Percentiles rank a stretch among this genome's conserved stretches.
Conservation (phyloP, 2,113 vertebrate species). For the Xiphophorus couchianus region DNA sequence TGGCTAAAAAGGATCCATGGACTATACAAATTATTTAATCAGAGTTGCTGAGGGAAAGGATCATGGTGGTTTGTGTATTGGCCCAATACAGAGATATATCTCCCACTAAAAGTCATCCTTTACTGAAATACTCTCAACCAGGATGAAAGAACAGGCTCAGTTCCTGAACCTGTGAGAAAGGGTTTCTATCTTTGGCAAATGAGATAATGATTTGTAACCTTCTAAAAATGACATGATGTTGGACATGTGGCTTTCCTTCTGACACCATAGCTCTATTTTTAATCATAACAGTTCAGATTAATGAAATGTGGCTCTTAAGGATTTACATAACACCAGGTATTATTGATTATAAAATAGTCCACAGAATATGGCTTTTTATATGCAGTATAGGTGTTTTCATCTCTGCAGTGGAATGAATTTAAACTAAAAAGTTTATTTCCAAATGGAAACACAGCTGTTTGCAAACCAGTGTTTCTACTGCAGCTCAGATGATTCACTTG, state of each 20-base stretch:
- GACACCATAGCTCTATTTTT: neutral
- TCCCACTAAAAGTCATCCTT: slow-evolving; percentile 6
- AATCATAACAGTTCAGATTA: neutral
- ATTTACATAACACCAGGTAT: neutral
- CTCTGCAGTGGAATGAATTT: neutral
- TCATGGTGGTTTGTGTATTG: slow-evolving; percentile 17
- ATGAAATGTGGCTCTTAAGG: neutral
- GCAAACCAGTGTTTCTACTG: neutral
- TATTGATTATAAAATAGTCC: neutral
- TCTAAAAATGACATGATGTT: neutral
- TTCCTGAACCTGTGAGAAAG: neutral
- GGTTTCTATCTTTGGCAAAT: neutral
- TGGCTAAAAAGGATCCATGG: slow-evolving; percentile 24
- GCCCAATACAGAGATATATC: slow-evolving; percentile 16
- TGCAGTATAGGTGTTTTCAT: neutral
- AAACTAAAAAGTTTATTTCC: neutral
- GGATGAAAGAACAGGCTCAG: neutral
- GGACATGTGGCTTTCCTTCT: neutral
- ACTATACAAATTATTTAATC: slow-evolving; percentile 28
- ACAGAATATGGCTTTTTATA: neutral
- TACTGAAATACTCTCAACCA: neutral
- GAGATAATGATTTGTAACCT: neutral
- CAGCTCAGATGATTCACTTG: neutral
- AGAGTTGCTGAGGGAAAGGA: slow-evolving; percentile 6
- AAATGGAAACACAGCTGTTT: neutral